Evolutionary conservation across 2,888 invertebrate species (phyloP), one percentile per base, ranked within the genome.

Genomic region (Hypomecis atomaria): DNA sequence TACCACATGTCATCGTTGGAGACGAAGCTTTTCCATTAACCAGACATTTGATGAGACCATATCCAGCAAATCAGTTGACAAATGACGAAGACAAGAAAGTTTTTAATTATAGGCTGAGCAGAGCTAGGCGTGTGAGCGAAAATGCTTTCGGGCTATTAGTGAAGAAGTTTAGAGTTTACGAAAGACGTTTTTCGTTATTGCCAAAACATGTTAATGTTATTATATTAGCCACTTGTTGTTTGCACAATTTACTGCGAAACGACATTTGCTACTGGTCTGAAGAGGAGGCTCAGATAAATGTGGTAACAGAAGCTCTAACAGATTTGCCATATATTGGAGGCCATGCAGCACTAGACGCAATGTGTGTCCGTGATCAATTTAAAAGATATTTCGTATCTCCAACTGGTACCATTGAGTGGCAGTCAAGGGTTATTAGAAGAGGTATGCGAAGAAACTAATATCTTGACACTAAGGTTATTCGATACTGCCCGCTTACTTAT

Each of bases 71-170:
- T 38, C 38, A 4, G 38, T 38, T 38, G 38, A 38, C 38, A 38
- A 38, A 38, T 38, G 38, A 38, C 40, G 40, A 40, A 40, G 9
- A 9, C 40, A 7, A 9, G 8, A 40, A 9, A 40, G 3, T 3
- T 9, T 40, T 40, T 40, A 40, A 40, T 40, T 40, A 40, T 4
- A 9, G 9, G 40, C 40, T 40, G 10, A 4, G 40, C 9, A 38
- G 38, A 8, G 38, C 38, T 7, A 6, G 38, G 7, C 6, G 40
- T 9, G 40, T 40, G 9, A 9, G 7, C 9, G 40, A 40, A 40
- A 40, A 40, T 40, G 40, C 55, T 36, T 55, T 55, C 44, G 55
- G 55, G 5, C 8, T 55, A 34, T 55, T 55, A 36, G 44, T 36
- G 34, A 44, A 44, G 44, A 44, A 44, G 11, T 52, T 40, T 40